A percentile compares a stretch with the other conserved stretches of the same genome.
Evolutionary conservation across 2,888 invertebrate genomes (phyloP).

Genomic region (Pyrgus malvae): DNA sequence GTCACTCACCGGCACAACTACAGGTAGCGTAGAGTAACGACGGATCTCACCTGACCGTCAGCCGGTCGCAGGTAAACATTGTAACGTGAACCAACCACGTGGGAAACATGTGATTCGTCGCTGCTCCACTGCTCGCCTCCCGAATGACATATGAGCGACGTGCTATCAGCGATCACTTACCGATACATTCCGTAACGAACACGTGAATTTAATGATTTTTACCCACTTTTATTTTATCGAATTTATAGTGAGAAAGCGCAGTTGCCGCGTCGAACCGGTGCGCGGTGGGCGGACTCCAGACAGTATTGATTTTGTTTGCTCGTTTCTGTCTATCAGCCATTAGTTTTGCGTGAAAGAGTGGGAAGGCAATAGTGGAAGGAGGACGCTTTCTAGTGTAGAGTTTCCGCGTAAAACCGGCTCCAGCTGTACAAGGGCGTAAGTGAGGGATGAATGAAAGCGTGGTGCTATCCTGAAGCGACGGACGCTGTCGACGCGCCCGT

Average conservation of each 20-base stretch:
- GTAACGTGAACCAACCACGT: constrained; percentile 77
- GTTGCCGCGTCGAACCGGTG: constrained; percentile 74
- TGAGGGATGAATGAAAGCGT: constrained; percentile 79
- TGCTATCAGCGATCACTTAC: constrained; percentile 8
- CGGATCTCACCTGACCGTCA: constrained; percentile 72
- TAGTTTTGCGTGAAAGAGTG: constrained; percentile 50
- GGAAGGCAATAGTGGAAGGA: constrained; percentile 56
- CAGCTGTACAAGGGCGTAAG: constrained; percentile 62
- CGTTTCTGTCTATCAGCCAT: constrained; percentile 56
- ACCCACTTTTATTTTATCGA: constrained; percentile 77
- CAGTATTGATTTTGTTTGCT: constrained; percentile 77
- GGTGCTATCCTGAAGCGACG: constrained; percentile 79
- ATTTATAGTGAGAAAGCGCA: constrained; percentile 78
- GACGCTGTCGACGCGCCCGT: constrained; percentile 77
- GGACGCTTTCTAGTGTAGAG: constrained; percentile 70
- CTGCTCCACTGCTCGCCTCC: background rate
- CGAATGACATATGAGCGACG: background rate
- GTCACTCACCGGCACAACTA: constrained; percentile 36
- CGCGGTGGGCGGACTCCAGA: constrained; percentile 80
- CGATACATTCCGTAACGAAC: constrained; percentile 46
- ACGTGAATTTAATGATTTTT: constrained; percentile 73
- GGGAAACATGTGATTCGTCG: constrained; percentile 59
- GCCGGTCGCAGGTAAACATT: constrained; percentile 76
- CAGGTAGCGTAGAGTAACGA: constrained; percentile 46
- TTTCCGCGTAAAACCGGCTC: constrained; percentile 68